Evolutionary conservation across 2,797 vertebrate species (phyloP).

Genomic region (Xenops minutus): DNA sequence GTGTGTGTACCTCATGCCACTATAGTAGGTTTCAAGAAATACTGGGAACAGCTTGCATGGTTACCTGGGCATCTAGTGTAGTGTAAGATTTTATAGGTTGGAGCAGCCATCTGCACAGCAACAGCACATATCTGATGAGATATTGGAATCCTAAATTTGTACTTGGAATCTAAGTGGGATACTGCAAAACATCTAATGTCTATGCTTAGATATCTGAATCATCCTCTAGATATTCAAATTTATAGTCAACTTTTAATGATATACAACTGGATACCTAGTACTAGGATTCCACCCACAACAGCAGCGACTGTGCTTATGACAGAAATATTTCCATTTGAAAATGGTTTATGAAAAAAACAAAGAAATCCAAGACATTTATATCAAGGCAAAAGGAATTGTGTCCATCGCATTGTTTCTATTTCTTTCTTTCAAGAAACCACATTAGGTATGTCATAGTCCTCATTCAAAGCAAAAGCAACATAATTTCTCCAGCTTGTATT

Average conservation of each 20-base stretch:
- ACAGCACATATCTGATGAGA: not conserved
- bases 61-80: not conserved
- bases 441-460: not conserved
- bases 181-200: not conserved
- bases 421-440: not conserved
- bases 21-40: not conserved
- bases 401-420: not conserved
- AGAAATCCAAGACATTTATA: not conserved
- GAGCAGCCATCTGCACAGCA: not conserved
- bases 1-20: not conserved
- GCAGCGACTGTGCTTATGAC: not conserved
- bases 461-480: not conserved
- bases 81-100: not conserved
- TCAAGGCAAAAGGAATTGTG: not conserved
- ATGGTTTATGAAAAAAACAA: not conserved
- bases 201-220: not conserved
- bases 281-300: not conserved
- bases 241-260: not conserved
- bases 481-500: not conserved
- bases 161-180: not conserved
- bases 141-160: not conserved
- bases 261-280: not conserved
- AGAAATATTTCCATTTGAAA: not conserved
- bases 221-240: not conserved
- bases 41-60: fast-evolving